Percentiles rank a stretch among this genome's conserved stretches.
Evolutionary conservation across 1,140 invertebrate genomes (phyloP).

Genomic region (Lepidotrigona ventralis): DNA sequence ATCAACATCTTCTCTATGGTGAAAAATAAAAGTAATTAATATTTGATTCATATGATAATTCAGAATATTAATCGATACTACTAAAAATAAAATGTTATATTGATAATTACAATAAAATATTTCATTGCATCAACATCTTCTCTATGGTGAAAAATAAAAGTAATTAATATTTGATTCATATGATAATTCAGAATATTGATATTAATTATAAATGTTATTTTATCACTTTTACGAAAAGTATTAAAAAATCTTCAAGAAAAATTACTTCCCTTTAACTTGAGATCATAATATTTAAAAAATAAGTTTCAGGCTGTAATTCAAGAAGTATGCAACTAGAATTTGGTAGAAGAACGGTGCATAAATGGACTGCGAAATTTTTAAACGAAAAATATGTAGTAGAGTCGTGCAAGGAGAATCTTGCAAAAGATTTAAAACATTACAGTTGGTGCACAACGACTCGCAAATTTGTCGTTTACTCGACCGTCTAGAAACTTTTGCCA

Average conservation of each 20-base stretch:
- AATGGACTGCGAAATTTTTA: not conserved
- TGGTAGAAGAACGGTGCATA: not conserved
- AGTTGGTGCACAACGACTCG: not conserved
- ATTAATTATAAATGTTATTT: too few relatives aligned
- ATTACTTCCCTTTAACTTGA: not conserved
- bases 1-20: too few relatives aligned
- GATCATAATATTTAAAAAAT: not conserved
- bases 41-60: too few relatives aligned
- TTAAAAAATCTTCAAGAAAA: not conserved
- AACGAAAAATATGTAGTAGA: too few relatives aligned
- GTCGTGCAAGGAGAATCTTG: not conserved
- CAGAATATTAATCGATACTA: too few relatives aligned
- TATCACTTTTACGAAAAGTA: not conserved
- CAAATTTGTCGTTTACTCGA: conserved; percentile 45
- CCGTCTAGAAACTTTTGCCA: conserved; percentile 37
- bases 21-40: too few relatives aligned
- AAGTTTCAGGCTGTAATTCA: not conserved
- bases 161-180: too few relatives aligned
- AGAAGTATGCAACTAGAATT: not conserved
- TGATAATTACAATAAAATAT: too few relatives aligned
- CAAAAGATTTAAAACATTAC: conserved; percentile 13
- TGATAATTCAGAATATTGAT: too few relatives aligned
- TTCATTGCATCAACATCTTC: too few relatives aligned
- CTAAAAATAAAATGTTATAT: too few relatives aligned
- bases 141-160: too few relatives aligned